Percentiles rank a stretch among this genome's conserved stretches.
phyloP scores from a whole-genome alignment of 1,140 invertebrate species.

The Anastrepha ludens region DNA sequence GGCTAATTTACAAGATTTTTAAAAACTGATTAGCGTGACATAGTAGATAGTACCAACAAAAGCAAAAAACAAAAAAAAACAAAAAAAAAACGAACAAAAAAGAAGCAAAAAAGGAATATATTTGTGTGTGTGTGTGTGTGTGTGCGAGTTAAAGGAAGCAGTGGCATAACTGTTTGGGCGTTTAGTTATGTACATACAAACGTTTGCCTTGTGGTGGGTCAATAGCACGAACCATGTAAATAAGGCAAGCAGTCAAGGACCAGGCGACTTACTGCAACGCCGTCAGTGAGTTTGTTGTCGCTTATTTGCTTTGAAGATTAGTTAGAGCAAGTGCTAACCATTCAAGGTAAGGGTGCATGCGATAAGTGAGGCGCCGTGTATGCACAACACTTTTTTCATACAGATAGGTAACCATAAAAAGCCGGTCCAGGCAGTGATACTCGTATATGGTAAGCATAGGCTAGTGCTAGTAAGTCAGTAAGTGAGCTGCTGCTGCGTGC shows the following conservation, averaged over 20 bases:
- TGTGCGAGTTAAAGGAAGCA: too few relatives aligned
- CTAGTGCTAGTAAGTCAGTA: background rate
- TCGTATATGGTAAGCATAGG: background rate
- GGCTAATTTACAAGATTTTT: conserved; percentile 50
- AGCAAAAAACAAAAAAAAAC: too few relatives aligned
- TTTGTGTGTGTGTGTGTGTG: background rate
- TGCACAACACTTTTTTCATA: background rate
- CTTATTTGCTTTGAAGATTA: conserved; percentile 21
- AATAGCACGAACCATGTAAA: background rate
- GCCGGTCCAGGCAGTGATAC: too few relatives aligned
- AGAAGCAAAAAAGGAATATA: background rate
- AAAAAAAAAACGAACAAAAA: too few relatives aligned
- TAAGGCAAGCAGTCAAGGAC: background rate
- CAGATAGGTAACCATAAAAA: too few relatives aligned
- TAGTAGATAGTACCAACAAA: background rate
- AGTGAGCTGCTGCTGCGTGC: background rate
- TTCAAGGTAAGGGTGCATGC: background rate
- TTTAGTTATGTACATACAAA: background rate
- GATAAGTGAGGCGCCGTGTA: background rate
- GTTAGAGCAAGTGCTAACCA: background rate
- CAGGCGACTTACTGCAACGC: background rate
- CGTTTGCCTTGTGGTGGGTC: background rate
- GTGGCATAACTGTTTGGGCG: too few relatives aligned
- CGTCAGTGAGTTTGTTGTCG: conserved; percentile 1
- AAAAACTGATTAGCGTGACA: conserved; percentile 34